Evolutionary conservation across 2,113 vertebrate species (phyloP).

Genomic region (Noctilio leporinus): DNA sequence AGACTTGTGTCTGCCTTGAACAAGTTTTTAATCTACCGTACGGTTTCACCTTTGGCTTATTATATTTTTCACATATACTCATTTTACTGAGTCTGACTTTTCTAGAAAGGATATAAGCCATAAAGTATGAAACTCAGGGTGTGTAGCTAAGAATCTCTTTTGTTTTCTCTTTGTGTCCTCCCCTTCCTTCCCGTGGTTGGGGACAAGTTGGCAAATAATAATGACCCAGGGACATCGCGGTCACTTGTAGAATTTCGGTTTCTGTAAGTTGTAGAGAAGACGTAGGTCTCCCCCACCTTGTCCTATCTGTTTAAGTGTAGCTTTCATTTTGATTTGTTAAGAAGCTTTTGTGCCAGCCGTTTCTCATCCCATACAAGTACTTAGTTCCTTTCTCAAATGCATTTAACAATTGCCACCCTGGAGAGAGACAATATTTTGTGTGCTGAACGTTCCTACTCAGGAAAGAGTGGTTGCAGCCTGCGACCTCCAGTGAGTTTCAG

Average conservation of each 20-base stretch:
- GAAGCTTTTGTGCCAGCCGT: not conserved
- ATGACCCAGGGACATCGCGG: not conserved
- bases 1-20: slow-evolving; percentile 14
- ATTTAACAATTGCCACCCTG: not conserved
- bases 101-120: not conserved
- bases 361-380: slow-evolving; percentile 13
- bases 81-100: not conserved
- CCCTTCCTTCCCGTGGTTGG: not conserved
- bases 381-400: slow-evolving; percentile 38
- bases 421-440: not conserved
- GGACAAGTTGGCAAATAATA: slow-evolving; percentile 29
- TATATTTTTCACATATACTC: slow-evolving; percentile 3
- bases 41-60: slow-evolving; percentile 25
- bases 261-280: not conserved
- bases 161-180: not conserved
- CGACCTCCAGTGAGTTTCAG: not conserved
- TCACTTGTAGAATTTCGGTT: slow-evolving; percentile 34
- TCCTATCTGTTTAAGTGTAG: not conserved
- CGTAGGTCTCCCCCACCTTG: not conserved
- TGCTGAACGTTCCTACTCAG: not conserved
- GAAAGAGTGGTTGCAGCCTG: not conserved
- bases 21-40: slow-evolving; percentile 18
- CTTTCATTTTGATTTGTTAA: slow-evolving; percentile 27
- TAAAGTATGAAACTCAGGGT: not conserved
- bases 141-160: not conserved